phyloP scores from a whole-genome alignment of 2,113 vertebrate genomes.

The Oreotrochilus melanogaster region DNA sequence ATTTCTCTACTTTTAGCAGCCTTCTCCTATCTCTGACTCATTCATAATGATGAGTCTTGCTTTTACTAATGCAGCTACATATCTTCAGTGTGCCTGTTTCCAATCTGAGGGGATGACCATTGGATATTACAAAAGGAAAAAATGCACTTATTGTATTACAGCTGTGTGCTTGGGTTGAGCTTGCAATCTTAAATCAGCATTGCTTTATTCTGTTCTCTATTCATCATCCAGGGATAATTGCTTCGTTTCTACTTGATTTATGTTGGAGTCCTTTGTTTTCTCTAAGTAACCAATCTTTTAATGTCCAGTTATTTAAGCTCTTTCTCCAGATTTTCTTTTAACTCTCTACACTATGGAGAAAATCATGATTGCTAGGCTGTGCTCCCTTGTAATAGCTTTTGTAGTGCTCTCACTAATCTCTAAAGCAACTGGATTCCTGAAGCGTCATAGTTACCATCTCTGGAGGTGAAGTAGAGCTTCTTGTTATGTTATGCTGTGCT shows the following conservation, averaged over 20 bases:
- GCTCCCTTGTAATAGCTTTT: conserved; percentile 68
- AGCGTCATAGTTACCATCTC: conserved; percentile 27
- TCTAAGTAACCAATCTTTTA: conserved; percentile 45
- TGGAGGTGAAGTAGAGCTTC: conserved; percentile 70
- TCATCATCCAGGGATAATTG: conserved; percentile 40
- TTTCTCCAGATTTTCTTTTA: conserved; percentile 65
- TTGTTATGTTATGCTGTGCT: conserved; percentile 20
- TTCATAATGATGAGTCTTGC: conserved; percentile 68
- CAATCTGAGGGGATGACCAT: neutral
- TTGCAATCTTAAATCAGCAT: conserved; percentile 32
- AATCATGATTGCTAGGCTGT: conserved; percentile 78
- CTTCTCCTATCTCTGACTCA: conserved; percentile 78
- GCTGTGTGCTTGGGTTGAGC: conserved; percentile 17
- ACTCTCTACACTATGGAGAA: conserved; percentile 52
- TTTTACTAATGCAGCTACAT: conserved; percentile 52
- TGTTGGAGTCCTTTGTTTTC: conserved; percentile 20
- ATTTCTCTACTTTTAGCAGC: conserved; percentile 82
- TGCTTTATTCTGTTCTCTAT: conserved; percentile 54
- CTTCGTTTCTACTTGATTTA: conserved; percentile 36
- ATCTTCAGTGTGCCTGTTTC: conserved; percentile 43
- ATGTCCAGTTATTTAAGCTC: conserved; percentile 32
- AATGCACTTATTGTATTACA: neutral
- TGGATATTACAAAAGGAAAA: neutral
- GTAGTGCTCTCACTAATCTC: conserved; percentile 14
- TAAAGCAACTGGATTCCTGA: conserved; percentile 51